phyloP scores from a whole-genome alignment of 2,113 vertebrate genomes.

The Brachypodius melanocephalos region DNA sequence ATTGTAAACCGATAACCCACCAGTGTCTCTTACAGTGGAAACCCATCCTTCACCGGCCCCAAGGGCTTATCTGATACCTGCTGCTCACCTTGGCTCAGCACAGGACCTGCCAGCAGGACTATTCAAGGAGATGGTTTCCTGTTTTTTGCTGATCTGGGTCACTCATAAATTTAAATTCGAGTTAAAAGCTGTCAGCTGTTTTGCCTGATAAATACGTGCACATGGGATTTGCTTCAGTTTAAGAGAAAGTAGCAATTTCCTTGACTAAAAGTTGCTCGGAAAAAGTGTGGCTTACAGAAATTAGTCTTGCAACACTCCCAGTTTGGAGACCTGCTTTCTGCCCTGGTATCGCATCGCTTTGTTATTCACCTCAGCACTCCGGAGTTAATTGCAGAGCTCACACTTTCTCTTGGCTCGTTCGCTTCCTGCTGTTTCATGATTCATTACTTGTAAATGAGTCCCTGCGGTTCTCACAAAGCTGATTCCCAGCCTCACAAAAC shows the following conservation, averaged over 20 bases:
- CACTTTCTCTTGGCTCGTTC: constrained; percentile 20
- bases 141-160: not conserved
- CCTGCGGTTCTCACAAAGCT: not conserved
- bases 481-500: not conserved
- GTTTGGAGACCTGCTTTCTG: not conserved
- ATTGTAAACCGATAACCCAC: not conserved
- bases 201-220: not conserved
- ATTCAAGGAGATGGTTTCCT: not conserved
- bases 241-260: not conserved
- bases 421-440: constrained; percentile 49
- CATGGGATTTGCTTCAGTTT: not conserved
- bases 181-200: not conserved
- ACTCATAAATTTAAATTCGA: not conserved
- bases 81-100: not conserved
- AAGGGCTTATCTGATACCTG: not conserved
- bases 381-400: constrained; percentile 49
- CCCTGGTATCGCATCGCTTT: not conserved
- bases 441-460: constrained; percentile 55
- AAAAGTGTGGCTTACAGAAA: not conserved
- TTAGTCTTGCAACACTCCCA: not conserved
- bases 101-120: not conserved
- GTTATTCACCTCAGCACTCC: constrained; percentile 40
- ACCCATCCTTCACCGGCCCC: not conserved
- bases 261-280: not conserved
- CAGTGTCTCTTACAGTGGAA: not conserved